Evolutionary conservation across 2,888 invertebrate species (phyloP), one percentile per base, ranked within the genome.

Genomic region (Molorchus minor): DNA sequence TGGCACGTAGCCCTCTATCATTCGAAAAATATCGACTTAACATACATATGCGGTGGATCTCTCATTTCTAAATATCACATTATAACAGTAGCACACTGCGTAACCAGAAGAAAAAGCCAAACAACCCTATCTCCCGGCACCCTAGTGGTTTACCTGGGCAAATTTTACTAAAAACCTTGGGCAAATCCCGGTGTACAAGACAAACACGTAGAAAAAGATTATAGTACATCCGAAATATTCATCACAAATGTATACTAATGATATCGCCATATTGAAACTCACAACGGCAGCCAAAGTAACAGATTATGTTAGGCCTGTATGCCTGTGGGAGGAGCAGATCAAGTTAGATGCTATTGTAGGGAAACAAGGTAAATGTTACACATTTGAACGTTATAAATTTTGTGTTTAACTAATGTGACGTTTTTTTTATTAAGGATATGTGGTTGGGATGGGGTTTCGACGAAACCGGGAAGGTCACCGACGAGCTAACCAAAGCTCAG

Each of bases 1-100:
- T 89, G 88, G 88, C 88, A 88, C 75, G 86, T 85, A 7, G 88
- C 88, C 0, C 74, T 88, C 0, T 88, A 87, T 71, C 84, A 85
- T 67, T 83, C 85, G 0, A 71, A 69, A 64, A 75, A 76, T 1
- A 74, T 75, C 17, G 77, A 79, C 56, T 54, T 80, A 20, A 74
- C 72, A 3, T 80, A 79, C 59, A 76, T 75, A 25, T 80, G 80
- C 54, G 79, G 79, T 1, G 79, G 73, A 3, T 75, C 77, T 0
- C 66, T 80, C 10, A 71, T 80, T 3, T 73, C 75, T 3, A 57
- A 54, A 10, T 51, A 55, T 16, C 76, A 78, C 56, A 64, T 80
- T 0, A 54, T 80, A 10, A 78, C 79, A 1, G 80, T 75, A 1
- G 80, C 78, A 1, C 80, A 80, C 65, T 80, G 80, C 59, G 77